Base-by-base conservation (phyloP, 1,140 invertebrate genomes). In the Littorina saxatilis region DNA sequence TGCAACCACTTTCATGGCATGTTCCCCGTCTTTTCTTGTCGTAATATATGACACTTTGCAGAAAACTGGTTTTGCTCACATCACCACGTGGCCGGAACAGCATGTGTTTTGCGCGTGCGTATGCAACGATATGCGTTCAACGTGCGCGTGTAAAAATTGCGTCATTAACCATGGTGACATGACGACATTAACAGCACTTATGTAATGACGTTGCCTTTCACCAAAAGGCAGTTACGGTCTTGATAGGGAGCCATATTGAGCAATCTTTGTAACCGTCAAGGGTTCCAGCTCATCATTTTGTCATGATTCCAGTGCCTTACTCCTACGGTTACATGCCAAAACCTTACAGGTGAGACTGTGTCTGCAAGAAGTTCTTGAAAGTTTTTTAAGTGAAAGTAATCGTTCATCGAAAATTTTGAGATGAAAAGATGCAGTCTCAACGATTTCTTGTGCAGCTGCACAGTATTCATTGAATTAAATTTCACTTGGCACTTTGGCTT, bases 221-320 rank as follows among this genome's bases (percentile, higher is more conserved):
- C 27, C 23, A 50, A 73, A 39, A 73, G 70, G 23, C 70, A 73
- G 70, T 73, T 73, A 27, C 39, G 23, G 27, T 72, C 40, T 39
- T 5, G 70, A 73, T 52, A 73, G 29, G 70, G 40, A 47, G 70
- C 70, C 70, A 73, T 73, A 11, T 73, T 73, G 43, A 47, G 43
- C 70, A 1, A 5, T 17, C 35, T 73, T 73, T 73, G 40, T 50
- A 73, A 73, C 70, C 47, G 70, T 73, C 70, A 50, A 29, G 40
- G n/a, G 2, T 73, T 39, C 27, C 23, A 50, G n/a, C 3, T 23
- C 47, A 23, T 50, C 3, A 72, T 37, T 13, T 72, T 72, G n/a
- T 27, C 37, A 78, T 78, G 76, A 78, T 78, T 55, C 76, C 76
- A 66, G 58, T 78, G 5, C 76, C 76, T 1, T 78, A 78, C 76